These are phyloP conservation scores for Luperina testacea DNA, from an alignment of 2,888 invertebrate genomes.

Conservation along the genomic window DNA sequence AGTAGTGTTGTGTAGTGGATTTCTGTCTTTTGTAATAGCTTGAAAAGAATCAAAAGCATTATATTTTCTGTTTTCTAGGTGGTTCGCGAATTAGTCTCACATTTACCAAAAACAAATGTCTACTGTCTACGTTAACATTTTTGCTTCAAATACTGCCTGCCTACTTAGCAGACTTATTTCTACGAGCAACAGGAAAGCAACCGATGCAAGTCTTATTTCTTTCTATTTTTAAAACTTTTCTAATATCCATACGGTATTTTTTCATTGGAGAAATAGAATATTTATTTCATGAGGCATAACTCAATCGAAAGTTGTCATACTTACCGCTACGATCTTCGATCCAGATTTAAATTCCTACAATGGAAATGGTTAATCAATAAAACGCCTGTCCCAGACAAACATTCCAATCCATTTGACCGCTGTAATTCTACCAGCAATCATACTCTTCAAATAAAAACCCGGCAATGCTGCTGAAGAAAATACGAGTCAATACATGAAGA, in stretches of 20 bases:
- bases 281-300: not conserved
- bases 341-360: not conserved
- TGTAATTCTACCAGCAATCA: not conserved
- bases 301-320: not conserved
- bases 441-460: not conserved
- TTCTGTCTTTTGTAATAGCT: too few relatives aligned
- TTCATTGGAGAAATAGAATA: not conserved
- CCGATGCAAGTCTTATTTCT: conserved; percentile 27
- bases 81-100: not conserved
- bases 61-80: conserved; percentile 10
- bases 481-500: not conserved
- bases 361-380: not conserved
- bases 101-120: conserved; percentile 19
- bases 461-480: not conserved
- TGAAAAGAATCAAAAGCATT: not conserved
- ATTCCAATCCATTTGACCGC: not conserved
- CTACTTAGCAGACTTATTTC: conserved; percentile 28
- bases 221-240: not conserved
- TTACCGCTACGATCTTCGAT: too few relatives aligned
- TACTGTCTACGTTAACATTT: conserved; percentile 24
- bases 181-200: conserved; percentile 26
- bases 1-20: too few relatives aligned
- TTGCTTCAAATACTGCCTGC: conserved; percentile 47
- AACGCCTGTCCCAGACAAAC: not conserved
- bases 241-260: not conserved